Conservation (phyloP, 1,140 invertebrate genomes). For the Drosophila nikananu region DNA sequence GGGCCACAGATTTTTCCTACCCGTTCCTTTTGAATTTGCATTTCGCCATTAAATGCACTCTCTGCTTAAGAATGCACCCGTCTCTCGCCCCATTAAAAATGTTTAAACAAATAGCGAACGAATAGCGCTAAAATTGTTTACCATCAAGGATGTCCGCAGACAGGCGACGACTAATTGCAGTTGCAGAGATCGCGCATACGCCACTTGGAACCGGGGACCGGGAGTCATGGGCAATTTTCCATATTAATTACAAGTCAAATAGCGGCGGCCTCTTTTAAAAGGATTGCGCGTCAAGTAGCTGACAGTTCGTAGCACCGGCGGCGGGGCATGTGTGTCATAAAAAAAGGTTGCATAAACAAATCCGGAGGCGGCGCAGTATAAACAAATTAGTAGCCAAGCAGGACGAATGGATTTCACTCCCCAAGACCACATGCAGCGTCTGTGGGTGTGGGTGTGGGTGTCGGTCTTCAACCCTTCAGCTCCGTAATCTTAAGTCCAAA, state of each 20-base stretch:
- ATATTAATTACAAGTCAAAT: slow-evolving; percentile 64
- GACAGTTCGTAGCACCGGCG: slow-evolving; percentile 32
- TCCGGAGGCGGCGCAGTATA: slow-evolving; percentile 52
- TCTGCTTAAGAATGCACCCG: slow-evolving; percentile 71
- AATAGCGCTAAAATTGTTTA: slow-evolving; percentile 51
- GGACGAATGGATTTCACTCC: slow-evolving; percentile 38
- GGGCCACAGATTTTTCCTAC: slow-evolving; percentile 7
- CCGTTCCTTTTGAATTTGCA: slow-evolving; percentile 52
- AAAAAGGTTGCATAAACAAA: slow-evolving; percentile 77
- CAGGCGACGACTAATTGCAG: slow-evolving; percentile 66
- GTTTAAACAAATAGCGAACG: slow-evolving; percentile 71
- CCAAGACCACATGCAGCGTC: slow-evolving; percentile 62
- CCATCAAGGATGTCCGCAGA: slow-evolving; percentile 39
- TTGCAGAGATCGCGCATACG: slow-evolving; percentile 74
- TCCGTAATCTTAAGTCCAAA: neutral
- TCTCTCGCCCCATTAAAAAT: slow-evolving; percentile 27
- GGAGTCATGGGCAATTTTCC: slow-evolving; percentile 53
- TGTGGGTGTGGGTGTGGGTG: neutral
- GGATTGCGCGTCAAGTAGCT: slow-evolving; percentile 71
- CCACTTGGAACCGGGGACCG: slow-evolving; percentile 34
- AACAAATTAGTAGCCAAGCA: slow-evolving; percentile 65
- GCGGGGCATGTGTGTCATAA: slow-evolving; percentile 52
- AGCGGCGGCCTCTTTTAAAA: slow-evolving; percentile 62
- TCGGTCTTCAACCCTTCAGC: slow-evolving; percentile 36
- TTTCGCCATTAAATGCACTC: slow-evolving; percentile 78